Evolutionary conservation across 2,797 vertebrate genomes (phyloP).

Genomic region (Thunnus albacares): DNA sequence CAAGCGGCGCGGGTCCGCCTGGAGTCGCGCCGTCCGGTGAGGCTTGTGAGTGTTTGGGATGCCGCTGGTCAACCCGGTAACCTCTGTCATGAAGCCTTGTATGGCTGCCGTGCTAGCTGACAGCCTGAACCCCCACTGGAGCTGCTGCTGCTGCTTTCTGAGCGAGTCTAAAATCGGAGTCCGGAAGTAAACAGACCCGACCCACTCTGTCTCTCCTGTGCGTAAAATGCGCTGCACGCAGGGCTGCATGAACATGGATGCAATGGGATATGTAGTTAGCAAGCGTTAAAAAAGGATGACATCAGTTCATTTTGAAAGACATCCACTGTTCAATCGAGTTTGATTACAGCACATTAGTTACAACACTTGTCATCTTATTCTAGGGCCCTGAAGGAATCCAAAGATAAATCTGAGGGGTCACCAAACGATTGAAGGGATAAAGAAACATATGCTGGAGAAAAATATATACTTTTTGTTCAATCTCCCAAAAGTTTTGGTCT

Average conservation of each 20-base stretch:
- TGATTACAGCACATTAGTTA: background rate
- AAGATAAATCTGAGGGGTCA: background rate
- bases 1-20: slow-evolving; percentile 42
- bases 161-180: slow-evolving; percentile 78
- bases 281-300: background rate
- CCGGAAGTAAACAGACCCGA: slow-evolving; percentile 94
- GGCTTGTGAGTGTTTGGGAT: slow-evolving; percentile 40
- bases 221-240: slow-evolving; percentile 73
- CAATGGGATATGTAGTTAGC: slow-evolving; percentile 60
- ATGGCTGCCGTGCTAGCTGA: slow-evolving; percentile 69
- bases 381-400: too few species aligned
- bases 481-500: too few species aligned
- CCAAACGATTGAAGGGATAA: background rate
- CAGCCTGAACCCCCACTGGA: slow-evolving; percentile 65
- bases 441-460: background rate
- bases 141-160: slow-evolving; percentile 77
- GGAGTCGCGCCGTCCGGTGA: slow-evolving; percentile 49
- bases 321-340: background rate
- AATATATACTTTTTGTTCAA: too few species aligned
- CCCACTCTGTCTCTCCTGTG: slow-evolving; percentile 73
- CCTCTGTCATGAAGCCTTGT: slow-evolving; percentile 83
- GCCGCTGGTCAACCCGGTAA: slow-evolving; percentile 67
- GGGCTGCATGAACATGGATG: slow-evolving; percentile 32
- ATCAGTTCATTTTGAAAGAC: background rate
- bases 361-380: background rate